phyloP scores from a whole-genome alignment of 2,888 invertebrate species.

The Asteroscopus sphinx region DNA sequence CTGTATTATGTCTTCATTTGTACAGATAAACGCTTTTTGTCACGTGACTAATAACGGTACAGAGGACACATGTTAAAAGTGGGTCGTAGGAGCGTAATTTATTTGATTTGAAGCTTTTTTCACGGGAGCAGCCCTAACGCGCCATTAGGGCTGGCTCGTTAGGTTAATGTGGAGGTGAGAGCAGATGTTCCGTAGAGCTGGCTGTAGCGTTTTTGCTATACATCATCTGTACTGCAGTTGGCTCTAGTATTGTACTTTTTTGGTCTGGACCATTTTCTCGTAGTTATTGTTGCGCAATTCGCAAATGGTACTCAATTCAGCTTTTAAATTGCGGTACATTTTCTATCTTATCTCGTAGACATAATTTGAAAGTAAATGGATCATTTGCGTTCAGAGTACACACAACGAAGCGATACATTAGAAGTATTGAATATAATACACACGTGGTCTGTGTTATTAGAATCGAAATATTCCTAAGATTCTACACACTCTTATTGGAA shows the following conservation, averaged over 20 bases:
- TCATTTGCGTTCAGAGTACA: neutral
- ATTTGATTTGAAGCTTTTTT: slow-evolving; percentile 84
- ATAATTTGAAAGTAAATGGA: neutral
- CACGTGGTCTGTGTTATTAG: no score
- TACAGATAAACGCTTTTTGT: slow-evolving; percentile 79
- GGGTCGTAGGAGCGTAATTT: slow-evolving; percentile 78
- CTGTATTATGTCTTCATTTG: slow-evolving; percentile 71
- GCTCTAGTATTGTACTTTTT: slow-evolving; percentile 69
- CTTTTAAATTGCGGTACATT: slow-evolving; percentile 3
- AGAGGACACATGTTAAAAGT: slow-evolving; percentile 77
- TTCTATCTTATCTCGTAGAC: slow-evolving; percentile 12
- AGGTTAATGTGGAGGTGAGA: slow-evolving; percentile 86
- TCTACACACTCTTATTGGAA: no score
- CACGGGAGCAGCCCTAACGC: slow-evolving; percentile 76
- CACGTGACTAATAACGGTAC: slow-evolving; percentile 78
- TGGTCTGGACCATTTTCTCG: slow-evolving; percentile 57
- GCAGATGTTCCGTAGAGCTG: slow-evolving; percentile 80
- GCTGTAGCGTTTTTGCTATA: slow-evolving; percentile 79
- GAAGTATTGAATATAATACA: no score
- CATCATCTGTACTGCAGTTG: slow-evolving; percentile 79
- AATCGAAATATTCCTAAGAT: no score
- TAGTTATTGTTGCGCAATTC: slow-evolving; percentile 46
- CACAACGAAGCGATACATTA: no score
- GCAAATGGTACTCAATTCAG: slow-evolving; percentile 52
- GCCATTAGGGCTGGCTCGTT: slow-evolving; percentile 88